Evolutionary conservation across 2,113 vertebrate genomes (phyloP).

Genomic region (Alces alces): DNA sequence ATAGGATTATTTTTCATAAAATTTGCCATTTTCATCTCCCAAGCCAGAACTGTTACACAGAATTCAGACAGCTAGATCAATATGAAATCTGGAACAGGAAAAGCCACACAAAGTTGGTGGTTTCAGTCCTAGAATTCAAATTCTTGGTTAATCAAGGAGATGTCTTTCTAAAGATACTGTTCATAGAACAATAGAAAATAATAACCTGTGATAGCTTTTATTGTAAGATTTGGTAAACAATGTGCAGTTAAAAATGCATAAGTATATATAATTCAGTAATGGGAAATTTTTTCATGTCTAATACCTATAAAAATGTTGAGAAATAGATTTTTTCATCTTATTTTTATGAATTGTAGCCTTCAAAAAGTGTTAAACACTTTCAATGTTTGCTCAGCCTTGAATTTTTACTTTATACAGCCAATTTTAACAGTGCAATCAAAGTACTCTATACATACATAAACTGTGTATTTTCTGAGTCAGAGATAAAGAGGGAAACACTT

Average conservation of each 20-base stretch:
- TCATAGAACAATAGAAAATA: neutral
- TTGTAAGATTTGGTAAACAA: neutral
- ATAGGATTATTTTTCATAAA: constrained; percentile 41
- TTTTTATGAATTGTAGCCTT: neutral
- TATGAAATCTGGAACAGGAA: neutral
- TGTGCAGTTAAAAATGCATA: neutral
- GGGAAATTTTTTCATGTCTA: neutral
- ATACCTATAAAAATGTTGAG: neutral
- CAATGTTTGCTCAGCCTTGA: neutral
- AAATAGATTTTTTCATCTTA: neutral
- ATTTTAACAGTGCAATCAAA: neutral
- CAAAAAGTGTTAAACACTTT: neutral
- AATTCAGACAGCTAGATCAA: constrained; percentile 26
- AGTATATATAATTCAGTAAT: neutral
- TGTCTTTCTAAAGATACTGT: neutral
- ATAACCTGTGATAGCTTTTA: neutral
- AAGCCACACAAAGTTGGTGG: neutral
- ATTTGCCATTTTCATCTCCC: neutral
- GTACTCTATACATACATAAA: neutral
- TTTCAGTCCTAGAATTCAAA: neutral
- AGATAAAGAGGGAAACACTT: neutral
- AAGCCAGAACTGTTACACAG: neutral
- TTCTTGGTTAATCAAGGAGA: neutral
- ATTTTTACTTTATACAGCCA: neutral
- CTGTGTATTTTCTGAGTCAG: neutral